Conservation (phyloP, 2,888 invertebrate genomes). For the Oxyteleia sp. region DNA sequence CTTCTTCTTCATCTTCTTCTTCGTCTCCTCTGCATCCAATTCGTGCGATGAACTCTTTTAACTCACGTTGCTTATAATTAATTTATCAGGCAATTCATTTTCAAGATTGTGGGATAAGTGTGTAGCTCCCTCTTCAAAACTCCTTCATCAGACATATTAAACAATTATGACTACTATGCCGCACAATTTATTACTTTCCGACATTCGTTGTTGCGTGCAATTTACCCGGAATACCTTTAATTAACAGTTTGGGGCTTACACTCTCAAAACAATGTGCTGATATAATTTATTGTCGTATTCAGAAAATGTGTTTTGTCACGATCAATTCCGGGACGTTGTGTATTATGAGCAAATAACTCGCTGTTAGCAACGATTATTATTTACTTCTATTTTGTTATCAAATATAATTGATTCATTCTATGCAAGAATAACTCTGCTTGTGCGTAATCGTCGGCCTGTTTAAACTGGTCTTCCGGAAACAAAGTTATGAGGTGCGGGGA, state of each 20-base stretch:
- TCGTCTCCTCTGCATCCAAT: constrained; percentile 53
- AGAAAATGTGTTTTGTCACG: constrained; percentile 53
- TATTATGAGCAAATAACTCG: constrained; percentile 26
- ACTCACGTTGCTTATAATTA: constrained; percentile 63
- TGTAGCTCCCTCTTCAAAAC: constrained; percentile 47
- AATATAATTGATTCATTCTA: constrained; percentile 38
- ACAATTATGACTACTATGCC: constrained; percentile 69
- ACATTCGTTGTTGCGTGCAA: constrained; percentile 64
- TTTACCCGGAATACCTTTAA: constrained; percentile 59
- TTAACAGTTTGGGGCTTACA: constrained; percentile 48
- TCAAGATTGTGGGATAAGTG: constrained; percentile 69
- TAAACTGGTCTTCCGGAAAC: too few relatives aligned
- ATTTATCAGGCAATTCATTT: constrained; percentile 72
- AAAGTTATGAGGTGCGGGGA: too few relatives aligned
- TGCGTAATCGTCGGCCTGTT: constrained; percentile 4
- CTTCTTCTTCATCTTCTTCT: constrained; percentile 52
- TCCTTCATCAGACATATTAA: constrained; percentile 67
- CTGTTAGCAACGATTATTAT: constrained; percentile 40
- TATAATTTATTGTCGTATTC: constrained; percentile 55
- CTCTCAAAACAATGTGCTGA: constrained; percentile 56
- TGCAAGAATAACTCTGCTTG: constrained; percentile 2
- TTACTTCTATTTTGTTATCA: constrained; percentile 39
- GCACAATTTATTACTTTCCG: constrained; percentile 65
- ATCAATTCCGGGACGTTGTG: constrained; percentile 26
- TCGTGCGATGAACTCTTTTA: constrained; percentile 64